Evolutionary conservation across 2,888 invertebrate genomes (phyloP).

Genomic region (Andrena bicolor): DNA sequence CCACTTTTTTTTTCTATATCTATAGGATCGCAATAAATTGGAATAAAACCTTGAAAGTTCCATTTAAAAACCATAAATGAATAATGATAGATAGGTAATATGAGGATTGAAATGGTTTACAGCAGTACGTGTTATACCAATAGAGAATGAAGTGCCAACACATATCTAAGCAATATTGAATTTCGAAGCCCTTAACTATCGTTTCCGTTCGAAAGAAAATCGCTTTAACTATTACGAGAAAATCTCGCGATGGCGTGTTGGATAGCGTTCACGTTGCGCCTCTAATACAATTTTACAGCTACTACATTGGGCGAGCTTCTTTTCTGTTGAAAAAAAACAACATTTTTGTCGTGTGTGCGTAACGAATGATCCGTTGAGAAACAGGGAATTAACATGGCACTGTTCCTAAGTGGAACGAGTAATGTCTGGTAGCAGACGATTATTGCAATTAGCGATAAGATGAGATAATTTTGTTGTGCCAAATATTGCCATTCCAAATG

Average conservation of each 20-base stretch:
- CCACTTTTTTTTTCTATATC: too few species aligned
- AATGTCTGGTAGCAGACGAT: too few species aligned
- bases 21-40: too few species aligned
- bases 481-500: too few species aligned
- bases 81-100: too few species aligned
- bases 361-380: neutral
- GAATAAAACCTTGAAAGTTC: too few species aligned
- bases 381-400: neutral
- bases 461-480: too few species aligned
- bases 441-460: too few species aligned
- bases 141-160: slow-evolving; percentile 11
- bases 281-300: slow-evolving; percentile 19
- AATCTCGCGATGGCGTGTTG: slow-evolving; percentile 23
- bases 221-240: slow-evolving; percentile 63
- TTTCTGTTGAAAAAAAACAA: slow-evolving; percentile 7
- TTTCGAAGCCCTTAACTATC: slow-evolving; percentile 61
- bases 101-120: neutral
- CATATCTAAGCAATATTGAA: slow-evolving; percentile 51
- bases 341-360: too few species aligned
- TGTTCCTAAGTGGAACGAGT: too few species aligned
- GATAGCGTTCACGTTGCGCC: slow-evolving; percentile 16
- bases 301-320: slow-evolving; percentile 45
- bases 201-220: slow-evolving; percentile 52
- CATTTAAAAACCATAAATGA: too few species aligned
- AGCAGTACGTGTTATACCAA: neutral